Conservation (phyloP, 2,113 vertebrate species). For the Pseudois nayaur region DNA sequence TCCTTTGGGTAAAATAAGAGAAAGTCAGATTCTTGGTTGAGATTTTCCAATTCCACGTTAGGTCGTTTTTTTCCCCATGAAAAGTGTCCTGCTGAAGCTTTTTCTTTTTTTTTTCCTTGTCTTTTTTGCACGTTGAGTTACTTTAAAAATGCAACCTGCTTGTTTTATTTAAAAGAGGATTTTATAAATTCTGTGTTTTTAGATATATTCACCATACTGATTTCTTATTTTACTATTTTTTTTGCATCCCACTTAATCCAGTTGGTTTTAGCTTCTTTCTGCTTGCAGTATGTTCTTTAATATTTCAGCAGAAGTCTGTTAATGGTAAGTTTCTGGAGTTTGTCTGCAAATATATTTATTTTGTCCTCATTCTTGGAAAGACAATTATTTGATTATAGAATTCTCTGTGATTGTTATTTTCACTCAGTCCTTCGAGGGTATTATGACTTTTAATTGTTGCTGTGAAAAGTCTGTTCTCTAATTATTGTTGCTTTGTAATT, state of each 20-base stretch:
- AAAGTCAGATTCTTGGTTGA: constrained; percentile 16
- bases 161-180: background rate
- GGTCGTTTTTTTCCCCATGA: background rate
- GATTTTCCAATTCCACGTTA: background rate
- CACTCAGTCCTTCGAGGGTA: background rate
- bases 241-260: background rate
- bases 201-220: background rate
- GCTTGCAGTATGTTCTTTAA: background rate
- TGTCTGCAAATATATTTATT: background rate
- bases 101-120: background rate
- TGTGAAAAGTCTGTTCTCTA: background rate
- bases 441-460: background rate
- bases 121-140: background rate
- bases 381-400: background rate
- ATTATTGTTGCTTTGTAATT: background rate
- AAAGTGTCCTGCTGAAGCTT: background rate
- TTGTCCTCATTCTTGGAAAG: background rate
- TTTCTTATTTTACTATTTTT: constrained; percentile 14
- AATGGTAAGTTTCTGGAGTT: background rate
- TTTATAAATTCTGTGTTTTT: background rate
- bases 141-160: background rate
- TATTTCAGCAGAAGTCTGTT: background rate
- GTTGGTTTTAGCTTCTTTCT: background rate
- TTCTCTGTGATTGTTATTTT: background rate
- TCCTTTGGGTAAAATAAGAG: background rate